These are phyloP conservation scores for Hipparchia sbordonii DNA, from an alignment of 2,888 invertebrate genomes.

Conservation along the genomic window DNA sequence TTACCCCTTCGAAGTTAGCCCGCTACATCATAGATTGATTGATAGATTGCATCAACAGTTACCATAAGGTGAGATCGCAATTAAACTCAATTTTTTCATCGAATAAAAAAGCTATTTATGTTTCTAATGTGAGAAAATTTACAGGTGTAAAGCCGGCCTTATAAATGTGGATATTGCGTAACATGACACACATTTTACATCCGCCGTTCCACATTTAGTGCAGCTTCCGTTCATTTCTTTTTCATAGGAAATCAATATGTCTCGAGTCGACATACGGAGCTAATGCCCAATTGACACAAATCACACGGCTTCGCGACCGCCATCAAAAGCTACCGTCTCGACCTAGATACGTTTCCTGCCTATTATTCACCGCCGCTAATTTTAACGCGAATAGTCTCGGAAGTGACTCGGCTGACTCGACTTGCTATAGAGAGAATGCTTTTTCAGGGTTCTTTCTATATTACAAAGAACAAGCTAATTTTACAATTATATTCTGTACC, in stretches of 20 bases:
- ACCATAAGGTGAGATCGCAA: no score
- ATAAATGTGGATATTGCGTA: neutral
- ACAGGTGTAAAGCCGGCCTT: no score
- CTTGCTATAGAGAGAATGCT: neutral
- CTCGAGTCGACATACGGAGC: constrained; percentile 20
- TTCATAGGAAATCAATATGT: constrained; percentile 25
- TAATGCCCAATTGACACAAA: constrained; percentile 33
- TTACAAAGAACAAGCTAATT: no score
- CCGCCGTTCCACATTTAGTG: constrained; percentile 15
- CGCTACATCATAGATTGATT: no score
- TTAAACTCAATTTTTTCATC: no score
- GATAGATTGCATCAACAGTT: no score
- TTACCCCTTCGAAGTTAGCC: no score
- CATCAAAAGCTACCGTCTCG: constrained; percentile 40
- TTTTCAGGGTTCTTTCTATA: neutral
- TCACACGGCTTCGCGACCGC: constrained; percentile 28
- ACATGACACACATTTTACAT: constrained; percentile 6
- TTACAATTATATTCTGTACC: no score
- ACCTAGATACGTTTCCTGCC: constrained; percentile 55
- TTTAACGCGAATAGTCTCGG: constrained; percentile 26
- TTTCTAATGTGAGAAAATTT: no score
- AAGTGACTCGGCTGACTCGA: neutral
- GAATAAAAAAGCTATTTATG: no score
- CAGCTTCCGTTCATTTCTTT: constrained; percentile 22
- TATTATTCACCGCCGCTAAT: constrained; percentile 47